Evolutionary conservation across 2,113 vertebrate genomes (phyloP), one percentile per base, ranked within the genome.

Genomic region (Pelobates fuscus): DNA sequence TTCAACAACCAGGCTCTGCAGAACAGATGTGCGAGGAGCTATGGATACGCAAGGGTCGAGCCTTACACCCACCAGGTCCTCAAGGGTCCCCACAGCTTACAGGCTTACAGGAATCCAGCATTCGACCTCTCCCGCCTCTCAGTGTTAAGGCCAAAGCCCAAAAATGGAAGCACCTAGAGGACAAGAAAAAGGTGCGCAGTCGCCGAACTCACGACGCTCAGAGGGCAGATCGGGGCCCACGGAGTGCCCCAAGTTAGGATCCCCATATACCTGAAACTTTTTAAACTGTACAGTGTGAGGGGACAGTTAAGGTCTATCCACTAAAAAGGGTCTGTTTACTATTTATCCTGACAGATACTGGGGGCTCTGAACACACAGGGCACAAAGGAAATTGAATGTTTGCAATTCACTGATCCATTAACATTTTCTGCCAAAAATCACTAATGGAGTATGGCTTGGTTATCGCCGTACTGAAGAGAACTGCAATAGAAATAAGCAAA

Each of bases 11-110:
- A 0, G 94, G 94, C n/a, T 86, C 91, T 0, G 79, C 90, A 0
- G 91, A 97, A 85, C 93, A 94, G 79, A 91, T 94, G 65, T 98
- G 97, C 15, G 91, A 94, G 79, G 93, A 91, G 55, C 87, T 94
- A 32, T 94, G 94, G 94, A 85, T 88, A 18, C 88, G 88, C 10
- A 91, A 91, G 71, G 76, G 82, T 72, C 54, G 64, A 17, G 23
- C 54, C 24, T 24, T 55, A 10, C 73, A 76, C 10, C 60, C 85
- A 37, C 54, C 30, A 2, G 67, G 30, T 14, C 18, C 54, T 8
- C 55, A 59, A 23, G 18, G n/a, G 67, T 27, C 69, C 8, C 67
- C 54, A 27, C 78, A 23, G 23, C 65, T 0, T 78, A 57, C 65
- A 88, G 20, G 25, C 14, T 18, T 20, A 3, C 57, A 76, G 5